Base-by-base conservation (phyloP, 2,888 invertebrate species). In the Drosophila dives region DNA sequence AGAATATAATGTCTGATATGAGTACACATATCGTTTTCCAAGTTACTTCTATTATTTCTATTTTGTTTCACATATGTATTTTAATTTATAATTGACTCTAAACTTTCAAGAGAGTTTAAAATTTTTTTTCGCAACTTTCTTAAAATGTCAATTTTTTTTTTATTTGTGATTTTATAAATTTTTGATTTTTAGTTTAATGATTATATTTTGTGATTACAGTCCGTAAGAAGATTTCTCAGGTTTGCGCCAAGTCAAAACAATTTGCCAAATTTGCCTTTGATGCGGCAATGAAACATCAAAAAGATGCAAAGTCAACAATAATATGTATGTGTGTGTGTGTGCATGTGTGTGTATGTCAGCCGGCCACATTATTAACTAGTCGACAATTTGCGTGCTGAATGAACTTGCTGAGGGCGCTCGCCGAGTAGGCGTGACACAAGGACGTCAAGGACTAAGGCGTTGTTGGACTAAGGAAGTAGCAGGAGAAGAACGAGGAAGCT, bases 341-440 rank as follows among this genome's bases (percentile, higher is more conserved):
- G 36, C 36, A 8, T 33, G 50, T 40, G 45, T 56, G 54, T 49
- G 33, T 45, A 53, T 58, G 60, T 68, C 64, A 62, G 68, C 64
- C 65, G 78, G 86, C 72, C 89, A 86, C 87, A 85, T 85, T 85
- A 85, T 85, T 84, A 85, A 86, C 89, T 85, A 80, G 76, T 76
- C 74, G 77, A 73, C 77, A 80, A 72, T 64, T 73, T 73, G 77
- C 73, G 63, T 63, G 71, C 69, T 79, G 89, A 85, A 85, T 85
- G 82, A 85, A 89, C 87, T 86, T 62, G 55, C 49, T 59, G 54
- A 56, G 60, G 53, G 45, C 40, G 59, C 60, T 48, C 40, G 63
- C 56, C 61, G 53, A 20, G 40, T 56, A 49, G 74, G 81, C 81
- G 81, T 72, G 67, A 58, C 80, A 49, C 54, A 32, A 48, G 63